These are phyloP conservation scores for Drosophila trichaetosa DNA, from an alignment of 2,888 invertebrate genomes.

Conservation along the genomic window DNA sequence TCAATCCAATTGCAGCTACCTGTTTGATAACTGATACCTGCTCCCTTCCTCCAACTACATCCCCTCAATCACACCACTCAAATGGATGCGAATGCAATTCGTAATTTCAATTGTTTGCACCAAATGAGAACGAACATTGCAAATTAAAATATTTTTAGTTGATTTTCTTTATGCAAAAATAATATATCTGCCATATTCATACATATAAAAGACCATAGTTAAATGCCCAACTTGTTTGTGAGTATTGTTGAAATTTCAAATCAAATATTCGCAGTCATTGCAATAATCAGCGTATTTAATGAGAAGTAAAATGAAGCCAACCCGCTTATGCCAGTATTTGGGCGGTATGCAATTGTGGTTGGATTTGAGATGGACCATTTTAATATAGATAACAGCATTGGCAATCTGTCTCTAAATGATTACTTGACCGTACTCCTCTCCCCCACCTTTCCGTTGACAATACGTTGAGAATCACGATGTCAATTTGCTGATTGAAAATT, in stretches of 20 bases:
- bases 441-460: constrained; percentile 9
- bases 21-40: constrained; percentile 1
- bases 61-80: no score
- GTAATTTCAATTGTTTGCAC: no score
- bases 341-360: background rate
- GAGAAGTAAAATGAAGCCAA: background rate
- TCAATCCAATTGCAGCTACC: constrained; percentile 28
- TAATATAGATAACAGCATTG: constrained; percentile 74
- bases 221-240: background rate
- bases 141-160: no score
- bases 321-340: background rate
- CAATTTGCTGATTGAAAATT: constrained; percentile 85
- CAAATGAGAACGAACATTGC: no score
- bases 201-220: background rate
- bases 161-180: no score
- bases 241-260: no score
- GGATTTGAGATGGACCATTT: constrained; percentile 35
- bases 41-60: no score
- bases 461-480: constrained; percentile 79
- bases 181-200: no score
- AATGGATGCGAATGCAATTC: no score
- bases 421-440: constrained; percentile 60
- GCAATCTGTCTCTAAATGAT: constrained; percentile 65
- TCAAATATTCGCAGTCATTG: background rate
- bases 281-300: constrained; percentile 1